Evolutionary conservation across 2,797 vertebrate genomes (phyloP).

Genomic region (Lutjanus argentimaculatus): DNA sequence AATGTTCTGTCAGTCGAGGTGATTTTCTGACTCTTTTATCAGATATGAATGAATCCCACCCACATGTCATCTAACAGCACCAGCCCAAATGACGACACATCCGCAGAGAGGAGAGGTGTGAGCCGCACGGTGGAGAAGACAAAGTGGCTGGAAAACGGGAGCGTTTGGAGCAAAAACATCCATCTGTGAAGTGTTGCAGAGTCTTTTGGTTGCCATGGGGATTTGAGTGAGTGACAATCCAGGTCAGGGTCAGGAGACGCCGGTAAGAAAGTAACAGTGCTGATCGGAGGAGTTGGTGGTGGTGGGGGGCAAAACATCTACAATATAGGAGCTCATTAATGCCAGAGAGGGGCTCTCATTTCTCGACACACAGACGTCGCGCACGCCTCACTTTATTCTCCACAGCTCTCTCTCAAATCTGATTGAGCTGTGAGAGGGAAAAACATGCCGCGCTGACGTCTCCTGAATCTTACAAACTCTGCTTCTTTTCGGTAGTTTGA

Average conservation of each 20-base stretch:
- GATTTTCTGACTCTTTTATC: conserved; percentile 24
- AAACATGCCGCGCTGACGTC: conserved; percentile 27
- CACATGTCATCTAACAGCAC: conserved; percentile 9
- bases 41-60: conserved; percentile 31
- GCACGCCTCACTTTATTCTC: conserved; percentile 23
- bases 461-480: conserved; percentile 54
- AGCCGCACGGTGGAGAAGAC: conserved; percentile 11
- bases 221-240: conserved; percentile 56
- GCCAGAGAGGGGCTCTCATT: conserved; percentile 40
- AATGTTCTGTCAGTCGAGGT: conserved; percentile 24
- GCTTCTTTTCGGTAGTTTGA: conserved; percentile 53
- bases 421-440: conserved; percentile 42
- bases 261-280: conserved; percentile 31
- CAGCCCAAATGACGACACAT: conserved; percentile 19
- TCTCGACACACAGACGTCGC: conserved; percentile 8
- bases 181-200: conserved; percentile 37
- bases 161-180: conserved; percentile 33
- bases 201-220: conserved; percentile 53
- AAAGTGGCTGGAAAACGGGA: conserved; percentile 14
- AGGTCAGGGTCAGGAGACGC: conserved; percentile 59
- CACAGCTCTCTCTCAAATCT: conserved; percentile 39
- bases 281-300: conserved; percentile 16
- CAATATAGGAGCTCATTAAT: conserved; percentile 52
- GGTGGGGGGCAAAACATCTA: conserved; percentile 6
- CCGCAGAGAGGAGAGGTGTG: conserved; percentile 26